phyloP scores from a whole-genome alignment of 1,140 invertebrate genomes.

The Hyles vespertilio region DNA sequence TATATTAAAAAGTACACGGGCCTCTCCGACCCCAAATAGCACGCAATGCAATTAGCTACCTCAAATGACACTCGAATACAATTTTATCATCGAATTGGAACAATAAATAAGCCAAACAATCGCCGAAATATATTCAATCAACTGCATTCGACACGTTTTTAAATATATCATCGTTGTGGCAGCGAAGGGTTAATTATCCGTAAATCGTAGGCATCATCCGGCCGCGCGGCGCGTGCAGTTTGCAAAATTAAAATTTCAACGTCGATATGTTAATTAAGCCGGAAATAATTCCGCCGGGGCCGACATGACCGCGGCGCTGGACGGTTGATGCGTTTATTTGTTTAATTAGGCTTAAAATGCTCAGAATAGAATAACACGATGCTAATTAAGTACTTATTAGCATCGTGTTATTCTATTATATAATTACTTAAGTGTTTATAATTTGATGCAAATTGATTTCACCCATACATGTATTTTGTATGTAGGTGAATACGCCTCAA shows the following conservation, averaged over 20 bases:
- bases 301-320: conserved; percentile 2
- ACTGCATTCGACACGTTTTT: conserved; percentile 24
- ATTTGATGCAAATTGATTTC: too few relatives aligned
- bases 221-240: conserved; percentile 9
- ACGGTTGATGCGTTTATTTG: conserved; percentile 9
- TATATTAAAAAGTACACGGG: too few relatives aligned
- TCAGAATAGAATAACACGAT: too few relatives aligned
- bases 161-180: conserved; percentile 19
- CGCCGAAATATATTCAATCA: conserved; percentile 22
- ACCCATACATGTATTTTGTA: too few relatives aligned
- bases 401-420: too few relatives aligned
- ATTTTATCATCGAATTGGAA: too few relatives aligned
- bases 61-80: too few relatives aligned
- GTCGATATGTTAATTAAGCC: conserved; percentile 24
- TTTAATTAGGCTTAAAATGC: conserved; percentile 2
- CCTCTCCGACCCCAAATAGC: too few relatives aligned
- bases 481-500: too few relatives aligned
- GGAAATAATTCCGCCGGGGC: conserved; percentile 7
- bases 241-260: conserved; percentile 25
- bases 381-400: too few relatives aligned
- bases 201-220: conserved; percentile 7
- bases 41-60: too few relatives aligned
- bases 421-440: too few relatives aligned
- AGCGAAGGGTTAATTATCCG: conserved; percentile 21
- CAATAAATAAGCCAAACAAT: conserved; percentile 19